These are phyloP conservation scores for Epinephelus moara DNA, from an alignment of 2,113 vertebrate genomes.

Conservation along the genomic window DNA sequence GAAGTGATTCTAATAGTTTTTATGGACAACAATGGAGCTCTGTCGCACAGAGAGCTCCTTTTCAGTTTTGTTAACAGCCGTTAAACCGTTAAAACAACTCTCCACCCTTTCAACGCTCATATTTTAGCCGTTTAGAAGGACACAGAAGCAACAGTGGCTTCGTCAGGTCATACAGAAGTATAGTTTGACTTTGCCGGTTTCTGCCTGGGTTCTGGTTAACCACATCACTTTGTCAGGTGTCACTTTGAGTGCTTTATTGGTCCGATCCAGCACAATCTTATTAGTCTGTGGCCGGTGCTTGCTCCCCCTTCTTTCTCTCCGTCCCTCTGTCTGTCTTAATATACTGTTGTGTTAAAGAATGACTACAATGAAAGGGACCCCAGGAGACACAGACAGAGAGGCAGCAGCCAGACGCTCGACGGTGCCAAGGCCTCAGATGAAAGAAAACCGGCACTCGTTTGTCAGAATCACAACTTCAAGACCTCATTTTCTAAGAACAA, in stretches of 20 bases:
- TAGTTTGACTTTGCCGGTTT: background rate
- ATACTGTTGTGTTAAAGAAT: constrained; percentile 58
- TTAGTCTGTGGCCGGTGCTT: constrained; percentile 45
- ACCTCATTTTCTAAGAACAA: constrained; percentile 23
- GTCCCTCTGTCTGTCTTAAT: constrained; percentile 21
- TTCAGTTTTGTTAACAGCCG: background rate
- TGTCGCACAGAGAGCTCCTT: background rate
- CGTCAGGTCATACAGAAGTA: background rate
- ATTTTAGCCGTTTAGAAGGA: background rate
- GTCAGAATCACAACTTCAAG: constrained; percentile 37
- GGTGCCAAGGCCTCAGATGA: constrained; percentile 57
- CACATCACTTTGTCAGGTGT: constrained; percentile 49
- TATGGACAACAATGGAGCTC: background rate
- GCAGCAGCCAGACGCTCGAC: constrained; percentile 52
- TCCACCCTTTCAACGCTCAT: background rate
- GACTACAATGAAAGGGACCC: constrained; percentile 56
- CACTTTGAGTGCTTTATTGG: constrained; percentile 18
- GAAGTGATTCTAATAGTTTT: background rate
- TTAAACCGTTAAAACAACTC: constrained; percentile 25
- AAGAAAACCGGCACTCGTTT: constrained; percentile 24
- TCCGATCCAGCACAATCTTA: constrained; percentile 37
- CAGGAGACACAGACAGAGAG: constrained; percentile 62
- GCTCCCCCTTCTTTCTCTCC: background rate
- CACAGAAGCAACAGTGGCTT: background rate
- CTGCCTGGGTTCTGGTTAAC: constrained; percentile 30